Percentiles rank a stretch among this genome's conserved stretches.
These are phyloP conservation scores for Holothuria glaberrima DNA, from an alignment of 35 echinoderm and acorn worm species.

Conservation along the genomic window DNA sequence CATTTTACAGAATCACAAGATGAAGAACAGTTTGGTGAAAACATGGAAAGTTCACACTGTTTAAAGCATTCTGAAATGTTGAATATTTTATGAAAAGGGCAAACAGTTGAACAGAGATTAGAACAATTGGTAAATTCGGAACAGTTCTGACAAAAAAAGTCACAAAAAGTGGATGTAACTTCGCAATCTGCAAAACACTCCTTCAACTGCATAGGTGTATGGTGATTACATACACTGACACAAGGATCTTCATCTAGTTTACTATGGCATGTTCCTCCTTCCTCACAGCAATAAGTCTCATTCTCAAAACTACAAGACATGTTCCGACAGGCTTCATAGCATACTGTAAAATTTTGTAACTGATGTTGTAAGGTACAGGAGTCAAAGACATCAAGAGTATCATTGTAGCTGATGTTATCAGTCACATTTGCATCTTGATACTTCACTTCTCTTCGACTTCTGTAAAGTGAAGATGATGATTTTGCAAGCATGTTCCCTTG, in stretches of 20 bases:
- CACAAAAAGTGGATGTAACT: neutral
- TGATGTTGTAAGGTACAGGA: neutral
- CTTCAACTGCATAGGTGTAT: neutral
- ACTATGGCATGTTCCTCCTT: neutral
- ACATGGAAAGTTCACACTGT: neutral
- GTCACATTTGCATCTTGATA: neutral
- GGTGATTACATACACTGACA: neutral
- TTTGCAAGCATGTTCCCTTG: too few species aligned
- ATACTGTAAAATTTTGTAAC: neutral
- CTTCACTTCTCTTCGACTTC: neutral
- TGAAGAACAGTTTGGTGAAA: slow-evolving; percentile 7
- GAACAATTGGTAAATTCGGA: neutral
- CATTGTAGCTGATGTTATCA: neutral
- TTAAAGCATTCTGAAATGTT: neutral
- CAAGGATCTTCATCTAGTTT: neutral
- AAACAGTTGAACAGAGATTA: neutral
- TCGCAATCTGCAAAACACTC: neutral
- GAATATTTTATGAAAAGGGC: neutral
- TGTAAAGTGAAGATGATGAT: neutral
- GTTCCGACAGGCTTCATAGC: neutral
- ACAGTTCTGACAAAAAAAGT: neutral
- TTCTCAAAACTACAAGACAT: neutral
- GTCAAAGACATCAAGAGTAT: neutral
- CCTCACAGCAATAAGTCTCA: neutral
- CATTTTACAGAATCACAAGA: slow-evolving; percentile 33